Evolutionary conservation across 2,113 vertebrate species (phyloP).

Genomic region (Lasiurus cinereus): DNA sequence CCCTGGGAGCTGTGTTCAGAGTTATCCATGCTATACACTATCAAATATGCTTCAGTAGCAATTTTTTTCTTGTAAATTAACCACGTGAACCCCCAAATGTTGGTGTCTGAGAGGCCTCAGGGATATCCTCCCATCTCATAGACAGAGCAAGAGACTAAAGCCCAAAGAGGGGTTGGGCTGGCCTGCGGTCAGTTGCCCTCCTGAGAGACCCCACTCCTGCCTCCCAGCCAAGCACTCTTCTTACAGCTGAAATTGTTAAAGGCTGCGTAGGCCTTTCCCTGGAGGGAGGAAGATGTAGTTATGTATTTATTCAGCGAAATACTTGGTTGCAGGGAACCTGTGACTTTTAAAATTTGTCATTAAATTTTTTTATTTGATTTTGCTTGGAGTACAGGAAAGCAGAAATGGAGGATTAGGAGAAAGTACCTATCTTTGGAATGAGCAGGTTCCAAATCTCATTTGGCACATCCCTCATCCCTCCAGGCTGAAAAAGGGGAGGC

Average conservation of each 20-base stretch:
- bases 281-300: not conserved
- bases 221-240: not conserved
- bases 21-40: not conserved
- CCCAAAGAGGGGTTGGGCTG: not conserved
- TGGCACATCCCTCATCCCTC: not conserved
- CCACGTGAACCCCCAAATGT: not conserved
- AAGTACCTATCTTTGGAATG: not conserved
- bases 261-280: not conserved
- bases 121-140: not conserved
- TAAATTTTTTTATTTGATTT: not conserved
- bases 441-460: not conserved
- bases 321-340: not conserved
- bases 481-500: not conserved
- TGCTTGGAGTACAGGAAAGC: not conserved
- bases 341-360: not conserved
- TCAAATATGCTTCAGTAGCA: not conserved
- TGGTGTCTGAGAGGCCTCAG: not conserved
- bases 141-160: not conserved
- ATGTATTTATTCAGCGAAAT: not conserved
- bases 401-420: not conserved
- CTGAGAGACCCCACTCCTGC: not conserved
- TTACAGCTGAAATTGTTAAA: not conserved
- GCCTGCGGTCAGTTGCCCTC: not conserved
- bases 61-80: slow-evolving; percentile 59
- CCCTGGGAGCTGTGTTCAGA: not conserved